phyloP scores from a whole-genome alignment of 2,113 vertebrate genomes.

The Synodontis membranacea region DNA sequence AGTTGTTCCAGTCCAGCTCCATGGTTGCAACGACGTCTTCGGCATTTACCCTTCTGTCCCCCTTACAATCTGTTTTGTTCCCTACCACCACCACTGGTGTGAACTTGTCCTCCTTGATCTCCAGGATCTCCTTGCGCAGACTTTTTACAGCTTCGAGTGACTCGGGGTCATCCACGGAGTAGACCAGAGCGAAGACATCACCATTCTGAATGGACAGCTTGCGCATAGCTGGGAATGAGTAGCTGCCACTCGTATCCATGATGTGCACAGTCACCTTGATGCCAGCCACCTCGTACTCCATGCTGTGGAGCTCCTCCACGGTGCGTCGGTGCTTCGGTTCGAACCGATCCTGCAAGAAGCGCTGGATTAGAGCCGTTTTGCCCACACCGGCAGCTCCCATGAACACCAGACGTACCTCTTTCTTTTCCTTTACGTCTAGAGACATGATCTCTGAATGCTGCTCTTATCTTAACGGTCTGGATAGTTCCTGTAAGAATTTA shows the following conservation, averaged over 20 bases:
- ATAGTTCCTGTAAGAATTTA: not conserved
- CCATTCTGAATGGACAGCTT: constrained; percentile 89
- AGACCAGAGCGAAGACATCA: constrained; percentile 87
- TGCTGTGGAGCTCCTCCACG: constrained; percentile 89
- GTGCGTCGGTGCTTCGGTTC: constrained; percentile 87
- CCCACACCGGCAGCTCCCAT: constrained; percentile 86
- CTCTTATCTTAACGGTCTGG: not conserved
- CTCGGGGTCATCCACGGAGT: constrained; percentile 81
- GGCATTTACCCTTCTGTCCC: constrained; percentile 70
- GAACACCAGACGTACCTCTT: constrained; percentile 83
- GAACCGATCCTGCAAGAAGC: constrained; percentile 86
- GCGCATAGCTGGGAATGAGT: constrained; percentile 90
- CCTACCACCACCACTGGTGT: constrained; percentile 87
- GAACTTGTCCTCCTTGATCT: constrained; percentile 86
- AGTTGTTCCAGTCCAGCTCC: constrained; percentile 89
- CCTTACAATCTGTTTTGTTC: constrained; percentile 80
- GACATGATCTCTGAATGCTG: constrained; percentile 72
- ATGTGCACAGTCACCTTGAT: constrained; percentile 83
- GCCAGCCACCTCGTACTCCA: constrained; percentile 82
- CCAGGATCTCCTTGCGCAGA: constrained; percentile 86
- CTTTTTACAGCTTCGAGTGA: constrained; percentile 83
- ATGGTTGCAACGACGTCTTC: constrained; percentile 80
- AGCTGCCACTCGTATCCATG: constrained; percentile 90
- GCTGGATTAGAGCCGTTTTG: constrained; percentile 84
- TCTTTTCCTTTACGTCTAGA: constrained; percentile 82